Base-by-base conservation (phyloP, 2,888 invertebrate species). In the Stratiomys singularior region DNA sequence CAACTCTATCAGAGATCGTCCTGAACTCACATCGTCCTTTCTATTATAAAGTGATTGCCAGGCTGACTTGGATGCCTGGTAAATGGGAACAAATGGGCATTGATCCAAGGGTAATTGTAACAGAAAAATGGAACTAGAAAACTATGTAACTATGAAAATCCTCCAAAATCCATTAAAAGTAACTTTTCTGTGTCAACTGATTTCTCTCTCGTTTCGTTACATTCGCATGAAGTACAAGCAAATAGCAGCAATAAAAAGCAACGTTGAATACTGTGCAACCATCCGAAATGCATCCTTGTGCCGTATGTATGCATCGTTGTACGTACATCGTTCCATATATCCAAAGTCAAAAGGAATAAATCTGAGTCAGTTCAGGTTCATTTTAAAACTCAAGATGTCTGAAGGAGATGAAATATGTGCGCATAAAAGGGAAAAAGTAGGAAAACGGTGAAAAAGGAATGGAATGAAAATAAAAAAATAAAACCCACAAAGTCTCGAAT, bases 111-210 rank as follows among this genome's bases (percentile, higher is more conserved):
- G 60, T 52, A 60, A 58, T 25, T 69, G 69, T 47, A 69, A 46
- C 69, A 30, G 27, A 64, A 64, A 64, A 64, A 27, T 64, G 30
- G 30, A 64, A 15, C 64, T 64, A 9, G 47, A 69, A 47, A 69
- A 27, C 47, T 46, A 47, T 69, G 47, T 2, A 11, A 18, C 69
- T 69, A 74, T 60, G 58, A 37, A 74, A 74, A 74, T 58, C 74
- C 74, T 46, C 15, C 13, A 58, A 58, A 74, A 74, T 74, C 74
- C 74, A 74, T 74, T 74, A 60, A 60, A 74, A 58, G 74, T 74
- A 74, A 74, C 37, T 74, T 74, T 74, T 74, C 74, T 74, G 60
- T 74, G 74, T 74, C 74, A 74, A 74, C 52, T 37, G 74, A 74
- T 37, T 60, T 74, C 60, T 37, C 60, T 28, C 47, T n/a, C 46